Evolutionary conservation across 1,140 invertebrate genomes (phyloP).

Genomic region (Drosophila takahashii): DNA sequence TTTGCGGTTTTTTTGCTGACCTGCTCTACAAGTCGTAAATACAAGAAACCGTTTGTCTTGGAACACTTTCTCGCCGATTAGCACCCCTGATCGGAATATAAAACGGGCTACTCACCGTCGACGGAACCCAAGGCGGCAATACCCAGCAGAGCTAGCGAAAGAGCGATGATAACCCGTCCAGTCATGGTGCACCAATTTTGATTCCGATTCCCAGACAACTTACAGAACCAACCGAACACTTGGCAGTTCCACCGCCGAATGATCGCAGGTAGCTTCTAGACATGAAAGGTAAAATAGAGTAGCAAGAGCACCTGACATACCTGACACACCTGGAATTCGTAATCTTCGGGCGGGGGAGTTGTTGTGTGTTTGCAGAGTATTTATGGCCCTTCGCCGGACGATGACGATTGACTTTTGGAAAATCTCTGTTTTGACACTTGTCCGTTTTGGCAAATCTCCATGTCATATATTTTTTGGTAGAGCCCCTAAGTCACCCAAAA

Average conservation of each 20-base stretch:
- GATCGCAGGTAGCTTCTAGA: conserved; percentile 27
- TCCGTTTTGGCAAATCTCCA: conserved; percentile 20
- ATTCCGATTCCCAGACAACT: conserved; percentile 23
- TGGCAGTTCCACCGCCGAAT: conserved; percentile 57
- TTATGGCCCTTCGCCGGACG: conserved; percentile 37
- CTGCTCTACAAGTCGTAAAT: conserved; percentile 15
- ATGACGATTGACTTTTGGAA: conserved; percentile 17
- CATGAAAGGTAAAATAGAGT: conserved; percentile 38
- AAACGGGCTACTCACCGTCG: conserved; percentile 59
- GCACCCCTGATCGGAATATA: conserved; percentile 53
- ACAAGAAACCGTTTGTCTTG: background rate
- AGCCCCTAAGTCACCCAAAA: conserved; percentile 24
- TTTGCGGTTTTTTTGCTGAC: background rate
- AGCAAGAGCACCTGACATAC: conserved; percentile 22
- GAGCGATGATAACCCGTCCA: conserved; percentile 38
- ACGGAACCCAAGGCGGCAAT: conserved; percentile 43
- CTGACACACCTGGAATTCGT: conserved; percentile 53
- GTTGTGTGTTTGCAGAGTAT: conserved; percentile 23
- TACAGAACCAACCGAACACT: conserved; percentile 44
- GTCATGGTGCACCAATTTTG: conserved; percentile 57
- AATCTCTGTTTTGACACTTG: conserved; percentile 32
- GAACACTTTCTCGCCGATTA: conserved; percentile 54
- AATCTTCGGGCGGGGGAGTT: conserved; percentile 43
- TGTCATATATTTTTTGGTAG: conserved; percentile 24
- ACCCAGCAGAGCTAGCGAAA: conserved; percentile 32